Conservation (phyloP, 2,113 vertebrate genomes). For the Daphoenositta chrysoptera region DNA sequence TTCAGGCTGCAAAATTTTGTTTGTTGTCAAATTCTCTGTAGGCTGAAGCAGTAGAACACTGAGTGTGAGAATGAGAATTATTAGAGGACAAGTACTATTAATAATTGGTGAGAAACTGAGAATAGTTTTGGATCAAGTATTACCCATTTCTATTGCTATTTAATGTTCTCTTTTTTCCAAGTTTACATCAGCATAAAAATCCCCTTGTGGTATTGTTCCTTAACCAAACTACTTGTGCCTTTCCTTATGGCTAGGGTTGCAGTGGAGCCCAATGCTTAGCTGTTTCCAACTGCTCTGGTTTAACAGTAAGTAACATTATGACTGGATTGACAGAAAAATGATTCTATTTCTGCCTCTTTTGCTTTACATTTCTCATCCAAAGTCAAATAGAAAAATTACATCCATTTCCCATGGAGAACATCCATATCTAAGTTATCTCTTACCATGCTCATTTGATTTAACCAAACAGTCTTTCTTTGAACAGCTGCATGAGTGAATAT, state of each 20-base stretch:
- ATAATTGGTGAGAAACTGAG: background rate
- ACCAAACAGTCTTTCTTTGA: background rate
- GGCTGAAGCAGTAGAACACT: background rate
- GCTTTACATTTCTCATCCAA: background rate
- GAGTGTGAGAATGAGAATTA: background rate
- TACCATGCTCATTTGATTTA: background rate
- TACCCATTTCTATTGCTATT: background rate
- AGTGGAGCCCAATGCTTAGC: background rate
- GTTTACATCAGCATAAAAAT: slow-evolving; percentile 48
- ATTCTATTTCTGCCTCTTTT: background rate
- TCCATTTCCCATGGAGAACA: background rate
- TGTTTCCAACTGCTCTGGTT: background rate
- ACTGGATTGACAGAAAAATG: background rate
- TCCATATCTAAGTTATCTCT: background rate
- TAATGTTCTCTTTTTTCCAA: slow-evolving; percentile 30
- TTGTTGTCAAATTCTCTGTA: background rate
- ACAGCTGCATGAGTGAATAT: background rate
- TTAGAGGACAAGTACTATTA: background rate
- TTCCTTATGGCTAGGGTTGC: background rate
- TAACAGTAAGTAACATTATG: slow-evolving; percentile 4
- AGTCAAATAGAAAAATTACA: background rate
- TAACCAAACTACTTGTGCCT: background rate
- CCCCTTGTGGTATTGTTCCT: slow-evolving; percentile 29
- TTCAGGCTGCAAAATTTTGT: background rate
- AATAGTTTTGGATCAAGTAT: background rate